Conservation (phyloP, 1,140 invertebrate species). For the Scaptomyza graminum region DNA sequence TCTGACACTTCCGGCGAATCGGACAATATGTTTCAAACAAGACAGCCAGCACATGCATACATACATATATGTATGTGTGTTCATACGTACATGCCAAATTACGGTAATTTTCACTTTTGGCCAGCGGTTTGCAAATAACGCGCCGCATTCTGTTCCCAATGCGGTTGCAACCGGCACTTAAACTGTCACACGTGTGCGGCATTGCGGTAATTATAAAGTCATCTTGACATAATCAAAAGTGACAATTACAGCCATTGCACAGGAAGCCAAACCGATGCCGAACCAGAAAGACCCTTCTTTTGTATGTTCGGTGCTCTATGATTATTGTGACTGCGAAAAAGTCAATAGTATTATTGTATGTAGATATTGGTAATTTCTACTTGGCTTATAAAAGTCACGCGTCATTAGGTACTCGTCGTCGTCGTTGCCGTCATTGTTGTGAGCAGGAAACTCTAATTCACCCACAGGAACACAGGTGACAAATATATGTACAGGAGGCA, state of each 20-base stretch:
- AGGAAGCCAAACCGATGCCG: constrained; percentile 50
- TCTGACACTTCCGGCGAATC: constrained; percentile 53
- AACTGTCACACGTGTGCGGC: constrained; percentile 76
- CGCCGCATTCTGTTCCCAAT: constrained; percentile 40
- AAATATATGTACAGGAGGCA: constrained; percentile 22
- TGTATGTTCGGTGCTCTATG: constrained; percentile 38
- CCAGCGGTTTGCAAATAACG: constrained; percentile 72
- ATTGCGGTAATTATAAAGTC: constrained; percentile 81
- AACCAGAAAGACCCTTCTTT: background rate
- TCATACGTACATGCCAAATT: constrained; percentile 54
- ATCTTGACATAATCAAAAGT: constrained; percentile 84
- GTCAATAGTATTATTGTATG: constrained; percentile 58
- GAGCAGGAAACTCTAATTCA: constrained; percentile 1
- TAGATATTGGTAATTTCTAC: constrained; percentile 52
- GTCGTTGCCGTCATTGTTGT: background rate
- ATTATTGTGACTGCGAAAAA: constrained; percentile 54
- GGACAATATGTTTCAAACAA: constrained; percentile 24
- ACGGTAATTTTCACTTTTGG: constrained; percentile 70
- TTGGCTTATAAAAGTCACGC: constrained; percentile 55
- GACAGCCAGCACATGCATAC: background rate
- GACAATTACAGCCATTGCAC: constrained; percentile 82
- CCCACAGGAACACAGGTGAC: constrained; percentile 50
- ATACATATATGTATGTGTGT: constrained; percentile 14
- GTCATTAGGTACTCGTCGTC: constrained; percentile 60
- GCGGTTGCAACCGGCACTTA: constrained; percentile 75